A percentile compares a stretch with the other conserved stretches of the same genome.
Evolutionary conservation across 2,797 vertebrate species (phyloP).

Genomic region (Avahi laniger): DNA sequence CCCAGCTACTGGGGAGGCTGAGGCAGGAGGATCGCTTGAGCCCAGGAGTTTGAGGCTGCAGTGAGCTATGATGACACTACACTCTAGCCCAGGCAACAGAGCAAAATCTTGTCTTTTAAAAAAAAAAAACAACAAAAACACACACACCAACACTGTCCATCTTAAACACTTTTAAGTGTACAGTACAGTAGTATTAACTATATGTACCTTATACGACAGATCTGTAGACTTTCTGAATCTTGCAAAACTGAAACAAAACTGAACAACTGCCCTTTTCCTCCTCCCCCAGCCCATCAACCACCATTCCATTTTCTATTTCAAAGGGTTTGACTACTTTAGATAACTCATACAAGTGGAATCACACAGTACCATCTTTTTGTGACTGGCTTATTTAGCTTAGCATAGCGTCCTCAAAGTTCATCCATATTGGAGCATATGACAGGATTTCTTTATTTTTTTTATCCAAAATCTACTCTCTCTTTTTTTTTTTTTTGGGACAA

Average conservation of each 20-base stretch:
- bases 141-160: neutral
- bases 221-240: neutral
- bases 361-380: neutral
- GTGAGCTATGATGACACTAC: neutral
- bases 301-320: neutral
- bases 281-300: too few relatives aligned
- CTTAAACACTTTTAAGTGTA: neutral
- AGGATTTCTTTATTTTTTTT: neutral
- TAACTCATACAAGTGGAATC: neutral
- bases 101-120: neutral
- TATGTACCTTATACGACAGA: accelerated
- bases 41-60: neutral
- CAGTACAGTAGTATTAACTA: accelerated
- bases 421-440: neutral
- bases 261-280: neutral
- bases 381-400: neutral
- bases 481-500: too few relatives aligned
- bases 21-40: neutral
- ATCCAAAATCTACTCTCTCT: neutral
- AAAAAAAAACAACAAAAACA: too few relatives aligned
- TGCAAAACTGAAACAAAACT: neutral
- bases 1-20: neutral
- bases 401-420: neutral
- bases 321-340: neutral
- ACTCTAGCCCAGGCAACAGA: neutral